Conservation (phyloP, 2,888 invertebrate genomes). For the Dorcus parallelipipedus region DNA sequence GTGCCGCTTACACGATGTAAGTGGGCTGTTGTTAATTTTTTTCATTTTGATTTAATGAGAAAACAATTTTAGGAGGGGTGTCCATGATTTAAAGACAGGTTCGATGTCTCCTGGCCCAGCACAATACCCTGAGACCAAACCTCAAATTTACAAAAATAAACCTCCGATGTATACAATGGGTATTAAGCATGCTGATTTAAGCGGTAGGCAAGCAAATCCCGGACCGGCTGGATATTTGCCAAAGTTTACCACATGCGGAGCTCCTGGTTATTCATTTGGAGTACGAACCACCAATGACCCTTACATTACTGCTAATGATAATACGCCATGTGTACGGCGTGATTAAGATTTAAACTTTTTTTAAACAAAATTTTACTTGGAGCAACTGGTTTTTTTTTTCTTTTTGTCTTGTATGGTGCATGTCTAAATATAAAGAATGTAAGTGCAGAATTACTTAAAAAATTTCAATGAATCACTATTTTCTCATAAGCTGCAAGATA, state of each 20-base stretch:
- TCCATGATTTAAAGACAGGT: constrained; percentile 13
- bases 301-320: constrained; percentile 59
- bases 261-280: constrained; percentile 60
- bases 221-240: constrained; percentile 58
- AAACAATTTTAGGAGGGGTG: constrained; percentile 18
- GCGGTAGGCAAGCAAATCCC: constrained; percentile 46
- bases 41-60: background rate
- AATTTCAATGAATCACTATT: too few relatives aligned
- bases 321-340: constrained; percentile 48
- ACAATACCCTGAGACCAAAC: constrained; percentile 36
- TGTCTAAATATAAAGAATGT: too few relatives aligned
- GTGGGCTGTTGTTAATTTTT: constrained; percentile 18
- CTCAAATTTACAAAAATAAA: constrained; percentile 37
- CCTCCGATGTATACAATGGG: constrained; percentile 41
- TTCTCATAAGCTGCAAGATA: too few relatives aligned
- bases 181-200: constrained; percentile 23
- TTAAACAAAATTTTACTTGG: background rate
- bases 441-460: too few relatives aligned
- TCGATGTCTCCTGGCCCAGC: constrained; percentile 50
- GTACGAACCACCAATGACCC: constrained; percentile 56
- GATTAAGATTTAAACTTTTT: background rate
- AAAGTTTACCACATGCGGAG: constrained; percentile 48
- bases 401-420: too few relatives aligned
- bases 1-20: constrained; percentile 55
- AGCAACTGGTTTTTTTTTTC: too few relatives aligned